These are phyloP conservation scores for Acanthopleura granulata DNA, from an alignment of 2,888 invertebrate species.

Conservation along the genomic window DNA sequence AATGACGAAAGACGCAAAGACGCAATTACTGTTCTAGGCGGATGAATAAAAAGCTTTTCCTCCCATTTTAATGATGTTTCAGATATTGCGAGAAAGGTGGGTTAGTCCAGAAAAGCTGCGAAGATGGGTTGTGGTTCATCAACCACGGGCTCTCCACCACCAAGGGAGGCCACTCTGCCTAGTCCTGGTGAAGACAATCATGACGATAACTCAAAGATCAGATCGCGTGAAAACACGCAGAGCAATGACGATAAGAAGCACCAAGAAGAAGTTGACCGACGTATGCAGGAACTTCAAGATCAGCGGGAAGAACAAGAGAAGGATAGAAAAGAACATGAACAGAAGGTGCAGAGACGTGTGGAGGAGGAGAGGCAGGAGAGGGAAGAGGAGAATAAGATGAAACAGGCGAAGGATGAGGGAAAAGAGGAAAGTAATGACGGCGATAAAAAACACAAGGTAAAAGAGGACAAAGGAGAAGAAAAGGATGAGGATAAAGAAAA, in stretches of 20 bases:
- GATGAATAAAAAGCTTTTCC: no score
- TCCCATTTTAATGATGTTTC: no score
- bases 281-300: background rate
- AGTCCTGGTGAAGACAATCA: background rate
- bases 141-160: constrained; percentile 4
- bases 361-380: constrained; percentile 3
- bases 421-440: background rate
- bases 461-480: constrained; percentile 17
- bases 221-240: background rate
- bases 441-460: background rate
- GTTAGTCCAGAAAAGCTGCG: constrained; percentile 19
- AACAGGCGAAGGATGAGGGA: constrained; percentile 3
- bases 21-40: no score
- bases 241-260: background rate
- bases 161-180: background rate
- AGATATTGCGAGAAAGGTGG: no score
- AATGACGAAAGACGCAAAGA: no score
- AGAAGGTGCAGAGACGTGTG: constrained; percentile 12
- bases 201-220: background rate
- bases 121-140: constrained; percentile 27
- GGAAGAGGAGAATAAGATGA: constrained; percentile 10
- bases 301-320: constrained; percentile 6
- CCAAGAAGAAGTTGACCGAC: constrained; percentile 1
- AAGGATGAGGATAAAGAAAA: constrained; percentile 6
- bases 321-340: constrained; percentile 3